These are phyloP conservation scores for Xanthorhoe spadicearia DNA, from an alignment of 2,888 invertebrate genomes.

Conservation along the genomic window DNA sequence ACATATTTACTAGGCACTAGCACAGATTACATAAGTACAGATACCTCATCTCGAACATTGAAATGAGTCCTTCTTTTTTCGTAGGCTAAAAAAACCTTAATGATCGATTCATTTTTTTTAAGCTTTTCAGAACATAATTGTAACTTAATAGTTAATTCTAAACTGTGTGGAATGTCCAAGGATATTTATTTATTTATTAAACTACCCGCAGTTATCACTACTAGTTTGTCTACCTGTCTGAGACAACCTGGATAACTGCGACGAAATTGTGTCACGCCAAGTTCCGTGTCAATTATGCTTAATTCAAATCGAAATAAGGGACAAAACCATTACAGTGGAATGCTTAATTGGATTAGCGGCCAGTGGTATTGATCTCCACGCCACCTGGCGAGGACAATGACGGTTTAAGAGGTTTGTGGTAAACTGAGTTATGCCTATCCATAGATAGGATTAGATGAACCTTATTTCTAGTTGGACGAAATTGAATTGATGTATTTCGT, in stretches of 20 bases:
- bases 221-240: background rate
- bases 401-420: conserved; percentile 24
- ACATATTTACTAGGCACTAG: too few relatives aligned
- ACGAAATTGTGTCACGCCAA: conserved; percentile 67
- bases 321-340: conserved; percentile 56
- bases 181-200: too few relatives aligned
- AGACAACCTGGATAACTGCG: conserved; percentile 43
- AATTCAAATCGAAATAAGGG: conserved; percentile 65
- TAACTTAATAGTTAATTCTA: too few relatives aligned
- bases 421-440: background rate
- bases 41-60: too few relatives aligned
- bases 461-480: background rate
- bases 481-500: background rate
- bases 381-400: conserved; percentile 29
- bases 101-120: too few relatives aligned
- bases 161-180: too few relatives aligned
- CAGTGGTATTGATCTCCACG: conserved; percentile 41
- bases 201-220: too few relatives aligned
- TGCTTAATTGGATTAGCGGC: conserved; percentile 59
- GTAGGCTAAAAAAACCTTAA: too few relatives aligned
- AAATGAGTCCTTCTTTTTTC: too few relatives aligned
- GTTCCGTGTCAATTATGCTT: conserved; percentile 72
- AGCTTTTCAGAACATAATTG: too few relatives aligned
- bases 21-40: too few relatives aligned
- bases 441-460: background rate